Evolutionary conservation across 2,113 vertebrate species (phyloP), one percentile per base, ranked within the genome.

Genomic region (Callipepla californica): DNA sequence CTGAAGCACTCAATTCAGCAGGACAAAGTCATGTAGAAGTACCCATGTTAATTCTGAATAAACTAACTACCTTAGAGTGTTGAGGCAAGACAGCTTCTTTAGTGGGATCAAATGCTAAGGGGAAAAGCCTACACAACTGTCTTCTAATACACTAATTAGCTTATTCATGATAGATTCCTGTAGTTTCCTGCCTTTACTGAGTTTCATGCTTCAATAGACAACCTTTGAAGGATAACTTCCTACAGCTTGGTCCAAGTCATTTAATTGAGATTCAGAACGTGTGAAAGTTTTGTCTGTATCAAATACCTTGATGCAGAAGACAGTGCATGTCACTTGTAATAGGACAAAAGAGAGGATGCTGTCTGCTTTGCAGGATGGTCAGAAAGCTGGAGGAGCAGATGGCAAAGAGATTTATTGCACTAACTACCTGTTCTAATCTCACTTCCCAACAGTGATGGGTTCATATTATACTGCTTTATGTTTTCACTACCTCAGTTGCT

Each of bases 321-420:
- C 26, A 88, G 90, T 32, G 70, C 78, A 21, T 22, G 62, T 58
- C 73, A 87, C 25, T 93, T 92, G 62, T 79, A 95, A 87, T 59
- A 53, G 75, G 48, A 66, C 44, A 8, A 30, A 83, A 73, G 42
- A 40, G 79, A 93, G 22, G 36, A 40, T 45, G 18, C 15, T 84
- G 58, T 68, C 55, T 89, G 72, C 70, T 65, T 80, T 85, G 74
- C 61, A 95, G 82, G 51, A 77, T 94, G 73, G 45, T 69, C 51
- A 91, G 84, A 87, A 70, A 91, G 38, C 40, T 90, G 82, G 78
- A 90, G 84, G 17, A 93, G 53, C 90, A 93, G 92, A 92, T 88
- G 68, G 92, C 74, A 85, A 82, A 87, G 63, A 88, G 40, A 74
- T 70, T 74, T 83, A n/a, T n/a, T 85, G 17, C n/a, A n/a, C 16